Evolutionary conservation across 2,113 vertebrate species (phyloP), one percentile per base, ranked within the genome.

Genomic region (Cyprinodon brontotheroides): DNA sequence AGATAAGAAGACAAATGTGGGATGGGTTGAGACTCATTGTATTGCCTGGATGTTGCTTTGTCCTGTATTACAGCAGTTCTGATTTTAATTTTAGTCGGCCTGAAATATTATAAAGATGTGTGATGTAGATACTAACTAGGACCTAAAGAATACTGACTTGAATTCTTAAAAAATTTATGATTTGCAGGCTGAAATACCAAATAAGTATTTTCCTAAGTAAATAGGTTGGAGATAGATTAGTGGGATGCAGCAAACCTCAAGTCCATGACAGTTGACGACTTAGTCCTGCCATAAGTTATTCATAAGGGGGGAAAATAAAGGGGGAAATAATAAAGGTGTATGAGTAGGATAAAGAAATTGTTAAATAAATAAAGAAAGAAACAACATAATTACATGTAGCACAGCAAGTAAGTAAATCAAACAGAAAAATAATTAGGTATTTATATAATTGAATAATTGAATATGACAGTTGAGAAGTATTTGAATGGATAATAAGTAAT

Each of bases 1-100:
- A 75, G 78, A 85, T 81, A 73, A 85, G 65, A 67, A 70, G 63
- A 50, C 62, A 81, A 86, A 82, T 43, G 71, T 62, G 75, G 78
- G 79, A 80, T 70, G 68, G 71, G 74, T 75, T 45, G 38, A 76
- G 74, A 69, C 69, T 74, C 78, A 89, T 75, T 78, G 36, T 78
- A 69, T 61, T 4, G 2, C 68, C 65, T 29, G 7, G 39, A 73
- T 74, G 77, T 65, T 70, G 22, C 13, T 81, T 68, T 89, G 75
- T 80, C 10, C 36, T 74, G 65, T 61, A 38, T 66, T 81, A 67
- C 79, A 53, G 45, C 68, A 45, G 59, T 6, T 2, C 40, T 39
- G 70, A 48, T 45, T 43, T 36, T 37, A 43, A 45, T 67, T 67
- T 65, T 66, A 11, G 40, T 57, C 2, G 17, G 20, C 8, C 50